Percentiles rank a stretch among this genome's conserved stretches.
Conservation (phyloP, 2,888 invertebrate species). For the Tenthredo mesomela region DNA sequence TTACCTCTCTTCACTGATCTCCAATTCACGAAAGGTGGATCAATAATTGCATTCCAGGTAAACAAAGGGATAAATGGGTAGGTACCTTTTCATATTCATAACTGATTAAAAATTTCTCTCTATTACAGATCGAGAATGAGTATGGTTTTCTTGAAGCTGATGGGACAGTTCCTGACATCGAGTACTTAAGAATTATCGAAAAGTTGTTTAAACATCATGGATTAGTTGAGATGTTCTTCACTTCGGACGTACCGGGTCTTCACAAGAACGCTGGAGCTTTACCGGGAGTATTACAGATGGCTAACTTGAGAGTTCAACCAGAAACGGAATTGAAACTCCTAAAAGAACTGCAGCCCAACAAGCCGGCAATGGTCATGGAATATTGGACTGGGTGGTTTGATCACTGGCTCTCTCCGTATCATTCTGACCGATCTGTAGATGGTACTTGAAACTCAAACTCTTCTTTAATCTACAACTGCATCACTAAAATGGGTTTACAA, state of each 20-base stretch:
- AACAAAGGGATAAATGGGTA: background rate
- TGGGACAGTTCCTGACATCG: slow-evolving; percentile 67
- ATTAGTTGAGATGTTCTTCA: slow-evolving; percentile 79
- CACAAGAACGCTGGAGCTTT: slow-evolving; percentile 73
- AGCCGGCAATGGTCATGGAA: slow-evolving; percentile 81
- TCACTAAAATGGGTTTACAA: background rate
- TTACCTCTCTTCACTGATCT: slow-evolving; percentile 77
- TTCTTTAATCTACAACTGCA: background rate
- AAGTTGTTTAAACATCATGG: slow-evolving; percentile 73
- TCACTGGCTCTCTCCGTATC: slow-evolving; percentile 79
- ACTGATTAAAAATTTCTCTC: slow-evolving; percentile 5
- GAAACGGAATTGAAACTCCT: slow-evolving; percentile 76
- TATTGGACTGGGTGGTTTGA: slow-evolving; percentile 84
- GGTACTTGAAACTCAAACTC: slow-evolving; percentile 53
- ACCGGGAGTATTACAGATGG: slow-evolving; percentile 79
- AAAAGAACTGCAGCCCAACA: slow-evolving; percentile 77
- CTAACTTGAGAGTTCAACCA: slow-evolving; percentile 79
- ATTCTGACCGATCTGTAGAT: slow-evolving; percentile 62
- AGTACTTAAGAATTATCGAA: slow-evolving; percentile 77
- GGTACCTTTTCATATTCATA: background rate
- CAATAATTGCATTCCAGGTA: slow-evolving; percentile 90
- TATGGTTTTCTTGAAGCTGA: slow-evolving; percentile 83
- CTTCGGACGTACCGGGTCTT: slow-evolving; percentile 78
- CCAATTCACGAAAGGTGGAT: slow-evolving; percentile 85
- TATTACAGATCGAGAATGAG: slow-evolving; percentile 88